Conservation (phyloP, 2,113 vertebrate genomes). For the Paraplagusia blochii region DNA sequence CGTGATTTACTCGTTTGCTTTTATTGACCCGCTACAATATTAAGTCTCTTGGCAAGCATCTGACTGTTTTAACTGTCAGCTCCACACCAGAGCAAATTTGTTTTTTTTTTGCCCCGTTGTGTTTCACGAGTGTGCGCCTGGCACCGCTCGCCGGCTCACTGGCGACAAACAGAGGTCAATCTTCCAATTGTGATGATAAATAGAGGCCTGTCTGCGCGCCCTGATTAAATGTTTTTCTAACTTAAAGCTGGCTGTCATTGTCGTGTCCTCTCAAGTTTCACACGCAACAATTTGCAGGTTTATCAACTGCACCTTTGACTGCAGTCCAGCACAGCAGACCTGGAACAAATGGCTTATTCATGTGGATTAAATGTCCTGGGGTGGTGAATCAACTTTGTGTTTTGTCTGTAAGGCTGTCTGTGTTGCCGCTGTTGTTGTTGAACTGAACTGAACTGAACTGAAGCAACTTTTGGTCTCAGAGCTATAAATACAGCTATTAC, state of each 20-base stretch:
- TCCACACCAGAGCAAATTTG: constrained; percentile 27
- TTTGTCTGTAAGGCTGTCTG: neutral
- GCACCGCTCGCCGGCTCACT: constrained; percentile 6
- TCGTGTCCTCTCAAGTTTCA: constrained; percentile 21
- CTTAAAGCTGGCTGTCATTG: constrained; percentile 19
- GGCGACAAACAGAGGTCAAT: constrained; percentile 44
- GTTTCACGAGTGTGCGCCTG: constrained; percentile 15
- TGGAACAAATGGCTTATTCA: neutral
- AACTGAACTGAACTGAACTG: too few relatives aligned
- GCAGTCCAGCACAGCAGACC: neutral
- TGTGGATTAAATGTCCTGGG: neutral
- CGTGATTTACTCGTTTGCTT: constrained; percentile 34
- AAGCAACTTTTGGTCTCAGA: neutral
- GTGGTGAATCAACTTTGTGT: neutral
- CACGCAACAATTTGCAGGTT: neutral
- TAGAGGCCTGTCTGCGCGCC: constrained; percentile 17
- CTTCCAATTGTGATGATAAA: constrained; percentile 35
- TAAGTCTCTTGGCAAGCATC: constrained; percentile 36
- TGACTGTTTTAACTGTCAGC: constrained; percentile 34
- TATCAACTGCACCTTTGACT: neutral
- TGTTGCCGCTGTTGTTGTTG: neutral
- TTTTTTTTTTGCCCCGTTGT: constrained; percentile 25
- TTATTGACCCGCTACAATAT: constrained; percentile 24
- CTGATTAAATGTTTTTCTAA: constrained; percentile 15
- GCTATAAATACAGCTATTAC: neutral